These are phyloP conservation scores for Dissostichus mawsoni DNA, from an alignment of 2,113 vertebrate genomes.

Conservation along the genomic window DNA sequence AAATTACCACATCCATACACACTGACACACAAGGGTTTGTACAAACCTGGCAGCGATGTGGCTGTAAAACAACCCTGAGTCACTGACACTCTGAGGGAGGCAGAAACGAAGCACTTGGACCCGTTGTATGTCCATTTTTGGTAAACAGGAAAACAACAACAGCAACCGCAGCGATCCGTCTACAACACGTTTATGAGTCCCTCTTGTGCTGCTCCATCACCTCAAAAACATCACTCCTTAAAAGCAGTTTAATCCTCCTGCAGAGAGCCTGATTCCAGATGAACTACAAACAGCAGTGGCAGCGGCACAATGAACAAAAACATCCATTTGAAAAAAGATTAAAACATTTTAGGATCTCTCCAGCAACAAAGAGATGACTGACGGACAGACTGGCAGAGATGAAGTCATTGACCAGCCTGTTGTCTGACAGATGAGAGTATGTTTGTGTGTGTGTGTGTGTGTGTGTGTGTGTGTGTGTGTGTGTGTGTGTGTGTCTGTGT, in stretches of 20 bases:
- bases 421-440: conserved; percentile 62
- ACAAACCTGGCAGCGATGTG: conserved; percentile 79
- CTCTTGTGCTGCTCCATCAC: conserved; percentile 15
- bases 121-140: conserved; percentile 77
- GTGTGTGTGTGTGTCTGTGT: conserved; percentile 57
- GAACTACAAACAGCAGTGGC: neutral
- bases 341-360: conserved; percentile 37
- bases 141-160: conserved; percentile 16
- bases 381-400: conserved; percentile 69
- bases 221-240: conserved; percentile 35
- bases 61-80: conserved; percentile 79
- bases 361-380: conserved; percentile 75
- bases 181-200: conserved; percentile 24
- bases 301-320: conserved; percentile 2
- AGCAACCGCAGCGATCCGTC: conserved; percentile 6
- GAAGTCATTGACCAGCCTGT: conserved; percentile 78
- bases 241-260: conserved; percentile 39
- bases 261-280: neutral
- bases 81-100: conserved; percentile 82
- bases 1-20: conserved; percentile 22
- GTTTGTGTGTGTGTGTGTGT: conserved; percentile 51
- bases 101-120: conserved; percentile 76
- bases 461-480: conserved; percentile 50
- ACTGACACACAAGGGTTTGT: conserved; percentile 15
- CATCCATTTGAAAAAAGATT: conserved; percentile 3